Base-by-base conservation (phyloP, 2,888 invertebrate genomes). In the Stenodema calcarata region DNA sequence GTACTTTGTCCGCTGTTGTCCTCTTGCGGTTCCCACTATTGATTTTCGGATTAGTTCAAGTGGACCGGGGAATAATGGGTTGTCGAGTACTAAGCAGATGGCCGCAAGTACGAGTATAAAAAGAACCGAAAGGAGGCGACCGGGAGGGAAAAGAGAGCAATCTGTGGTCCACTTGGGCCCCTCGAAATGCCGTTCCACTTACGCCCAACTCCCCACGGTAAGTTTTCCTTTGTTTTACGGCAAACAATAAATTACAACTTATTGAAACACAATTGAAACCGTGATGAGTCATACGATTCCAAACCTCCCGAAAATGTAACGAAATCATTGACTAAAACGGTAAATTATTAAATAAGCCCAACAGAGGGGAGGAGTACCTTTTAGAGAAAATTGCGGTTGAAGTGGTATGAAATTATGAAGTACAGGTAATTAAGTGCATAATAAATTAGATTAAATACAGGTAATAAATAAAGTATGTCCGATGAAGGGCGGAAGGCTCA, bases 11-110 rank as follows among this genome's bases (percentile, higher is more conserved):
- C 0, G 23, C 82, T 18, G 62, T 35, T 70, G 50, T 62, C 69
- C 82, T 62, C 42, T 82, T 69, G 69, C 80, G 69, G 82, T 78
- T 78, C 27, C 4, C 42, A 14, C 41, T 69, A 69, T 82, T 41
- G 70, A 69, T 82, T 82, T 69, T 42, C 70, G 41, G 70, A 69
- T 82, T 69, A 70, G 42, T 82, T 70, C 69, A 82, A 70, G 69
- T 42, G 82, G 42, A 18, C 82, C 70, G 69, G 41, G 70, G 27
- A 27, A 82, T 82, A 82, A 82, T 82, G 82, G 82, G 70, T 69
- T 62, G 69, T 69, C 27, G 70, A 82, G 82, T 82, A 23, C 69
- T 41, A 23, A 70, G 42, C 82, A 82, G 82, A 82, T 82, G 82
- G 80, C 80, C 80, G 80, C 80, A 80, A 80, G 54, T 27, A 23